phyloP scores from a whole-genome alignment of 1,140 invertebrate species.

The Saccostrea echinata region DNA sequence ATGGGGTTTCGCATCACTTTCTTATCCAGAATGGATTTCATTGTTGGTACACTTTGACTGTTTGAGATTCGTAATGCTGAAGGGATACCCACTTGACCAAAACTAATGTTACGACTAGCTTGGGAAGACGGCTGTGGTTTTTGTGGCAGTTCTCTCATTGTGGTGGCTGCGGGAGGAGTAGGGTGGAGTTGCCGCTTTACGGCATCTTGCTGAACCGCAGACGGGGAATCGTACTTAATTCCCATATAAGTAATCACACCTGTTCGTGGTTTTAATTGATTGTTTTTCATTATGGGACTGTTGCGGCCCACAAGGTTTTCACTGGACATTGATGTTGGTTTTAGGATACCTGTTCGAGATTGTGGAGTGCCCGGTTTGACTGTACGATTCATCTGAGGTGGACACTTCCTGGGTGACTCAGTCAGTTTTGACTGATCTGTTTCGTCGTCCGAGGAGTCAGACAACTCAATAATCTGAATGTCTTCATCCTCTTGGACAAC shows the following conservation, averaged over 20 bases:
- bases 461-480: constrained; percentile 58
- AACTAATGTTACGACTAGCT: constrained; percentile 24
- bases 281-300: constrained; percentile 7
- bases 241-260: neutral
- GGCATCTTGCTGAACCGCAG: neutral
- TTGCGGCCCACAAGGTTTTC: constrained; percentile 10
- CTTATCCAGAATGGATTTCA: neutral
- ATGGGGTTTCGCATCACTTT: neutral
- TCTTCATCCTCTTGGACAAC: constrained; percentile 41
- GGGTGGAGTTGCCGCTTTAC: neutral
- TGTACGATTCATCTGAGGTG: constrained; percentile 28
- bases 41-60: neutral
- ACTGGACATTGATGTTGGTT: constrained; percentile 3
- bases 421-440: constrained; percentile 1
- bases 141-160: neutral
- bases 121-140: neutral
- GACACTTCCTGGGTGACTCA: neutral
- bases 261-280: neutral
- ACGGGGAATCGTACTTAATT: neutral
- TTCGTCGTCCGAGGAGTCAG: constrained; percentile 55
- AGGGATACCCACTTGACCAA: neutral
- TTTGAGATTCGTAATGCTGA: constrained; percentile 8
- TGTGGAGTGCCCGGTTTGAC: neutral
- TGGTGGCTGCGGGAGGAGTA: neutral
- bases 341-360: neutral